Evolutionary conservation across 2,113 vertebrate species (phyloP).

Genomic region (Nesogale talazaci): DNA sequence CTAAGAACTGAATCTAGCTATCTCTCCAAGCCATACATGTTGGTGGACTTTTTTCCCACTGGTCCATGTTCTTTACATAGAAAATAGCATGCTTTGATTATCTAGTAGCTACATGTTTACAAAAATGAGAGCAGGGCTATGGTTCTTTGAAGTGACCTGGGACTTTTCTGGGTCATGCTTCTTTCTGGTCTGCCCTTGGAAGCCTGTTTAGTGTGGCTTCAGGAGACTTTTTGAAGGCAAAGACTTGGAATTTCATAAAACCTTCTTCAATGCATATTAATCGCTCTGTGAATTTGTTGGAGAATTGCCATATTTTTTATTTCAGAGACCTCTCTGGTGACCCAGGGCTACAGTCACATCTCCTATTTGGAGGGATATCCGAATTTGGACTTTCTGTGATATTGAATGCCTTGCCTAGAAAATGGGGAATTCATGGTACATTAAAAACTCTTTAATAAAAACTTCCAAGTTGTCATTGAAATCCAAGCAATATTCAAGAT

Average conservation of each 20-base stretch:
- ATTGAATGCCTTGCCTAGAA: not conserved
- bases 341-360: not conserved
- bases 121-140: not conserved
- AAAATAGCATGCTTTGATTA: not conserved
- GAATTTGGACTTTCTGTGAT: constrained; percentile 25
- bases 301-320: constrained; percentile 27
- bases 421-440: constrained; percentile 18
- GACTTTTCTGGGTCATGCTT: not conserved
- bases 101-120: not conserved
- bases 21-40: not conserved
- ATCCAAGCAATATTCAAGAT: not conserved
- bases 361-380: constrained; percentile 11
- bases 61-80: not conserved
- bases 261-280: not conserved
- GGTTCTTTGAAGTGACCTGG: constrained; percentile 2
- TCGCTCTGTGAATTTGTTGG: constrained; percentile 17
- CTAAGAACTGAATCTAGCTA: not conserved
- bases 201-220: not conserved
- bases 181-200: constrained; percentile 11
- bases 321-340: not conserved
- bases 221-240: constrained; percentile 21
- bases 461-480: constrained; percentile 8
- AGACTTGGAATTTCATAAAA: constrained; percentile 25
- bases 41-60: not conserved
- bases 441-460: not conserved